These are phyloP conservation scores for Australoheros facetus DNA, from an alignment of 2,797 vertebrate species.

Conservation along the genomic window DNA sequence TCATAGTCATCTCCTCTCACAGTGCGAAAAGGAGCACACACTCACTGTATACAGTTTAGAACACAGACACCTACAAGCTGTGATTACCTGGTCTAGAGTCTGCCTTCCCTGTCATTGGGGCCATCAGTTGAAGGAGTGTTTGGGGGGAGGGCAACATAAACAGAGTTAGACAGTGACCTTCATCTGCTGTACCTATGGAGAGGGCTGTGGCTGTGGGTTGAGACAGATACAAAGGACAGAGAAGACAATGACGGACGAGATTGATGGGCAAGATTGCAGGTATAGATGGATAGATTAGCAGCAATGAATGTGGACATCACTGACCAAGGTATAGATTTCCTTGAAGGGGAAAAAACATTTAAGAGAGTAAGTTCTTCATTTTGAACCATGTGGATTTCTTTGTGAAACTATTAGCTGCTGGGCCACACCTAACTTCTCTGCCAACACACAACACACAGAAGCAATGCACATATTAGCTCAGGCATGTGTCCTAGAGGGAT, in stretches of 20 bases:
- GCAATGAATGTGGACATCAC: background rate
- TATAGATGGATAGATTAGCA: background rate
- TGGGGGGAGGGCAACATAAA: conserved; percentile 17
- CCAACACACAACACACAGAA: conserved; percentile 54
- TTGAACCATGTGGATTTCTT: background rate
- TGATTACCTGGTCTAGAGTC: conserved; percentile 65
- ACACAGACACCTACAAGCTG: conserved; percentile 52
- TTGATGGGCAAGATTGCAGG: background rate
- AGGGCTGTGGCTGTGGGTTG: conserved; percentile 8
- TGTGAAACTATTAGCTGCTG: conserved; percentile 10
- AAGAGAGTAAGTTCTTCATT: background rate
- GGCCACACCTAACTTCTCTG: conserved; percentile 5
- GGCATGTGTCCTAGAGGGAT: conserved; percentile 66
- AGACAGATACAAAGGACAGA: conserved; percentile 40
- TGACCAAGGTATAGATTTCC: background rate
- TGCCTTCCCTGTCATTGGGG: conserved; percentile 59
- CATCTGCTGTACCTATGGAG: conserved; percentile 39
- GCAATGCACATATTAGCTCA: conserved; percentile 72
- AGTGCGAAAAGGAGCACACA: conserved; percentile 30
- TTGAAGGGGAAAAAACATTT: background rate
- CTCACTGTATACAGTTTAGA: conserved; percentile 22
- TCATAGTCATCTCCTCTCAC: conserved; percentile 45
- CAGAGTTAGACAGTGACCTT: conserved; percentile 62
- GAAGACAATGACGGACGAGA: conserved; percentile 7
- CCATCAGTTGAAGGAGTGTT: conserved; percentile 24